Percentiles rank a stretch among this genome's conserved stretches.
Conservation (phyloP, 2,888 invertebrate genomes). For the Brachyopa scutellaris region DNA sequence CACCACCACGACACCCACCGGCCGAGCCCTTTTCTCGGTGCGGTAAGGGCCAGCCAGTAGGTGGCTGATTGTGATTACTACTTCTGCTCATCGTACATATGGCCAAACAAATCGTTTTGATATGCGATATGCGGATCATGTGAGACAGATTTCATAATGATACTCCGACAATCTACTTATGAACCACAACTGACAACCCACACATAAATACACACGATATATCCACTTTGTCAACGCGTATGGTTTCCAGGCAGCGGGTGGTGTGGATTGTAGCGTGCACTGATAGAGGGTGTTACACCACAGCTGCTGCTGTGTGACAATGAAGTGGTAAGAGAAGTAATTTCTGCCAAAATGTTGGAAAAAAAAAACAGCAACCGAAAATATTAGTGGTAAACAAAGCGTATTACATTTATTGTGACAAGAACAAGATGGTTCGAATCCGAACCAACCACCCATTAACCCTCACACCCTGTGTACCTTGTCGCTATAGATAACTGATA, state of each 20-base stretch:
- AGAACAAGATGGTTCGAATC: constrained; percentile 74
- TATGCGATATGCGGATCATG: constrained; percentile 33
- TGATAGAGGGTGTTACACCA: neutral
- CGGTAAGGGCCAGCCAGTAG: too few species aligned
- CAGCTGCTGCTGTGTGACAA: too few species aligned
- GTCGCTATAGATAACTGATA: constrained; percentile 68
- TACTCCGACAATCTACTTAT: constrained; percentile 11
- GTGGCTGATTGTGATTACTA: constrained; percentile 19
- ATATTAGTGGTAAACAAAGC: constrained; percentile 78
- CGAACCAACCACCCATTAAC: neutral
- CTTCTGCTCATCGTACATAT: constrained; percentile 21
- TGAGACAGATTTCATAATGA: constrained; percentile 46
- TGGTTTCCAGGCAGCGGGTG: neutral
- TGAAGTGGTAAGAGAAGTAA: constrained; percentile 1
- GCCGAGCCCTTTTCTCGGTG: too few species aligned
- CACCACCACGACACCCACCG: too few species aligned
- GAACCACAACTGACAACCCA: constrained; percentile 6
- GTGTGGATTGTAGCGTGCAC: neutral
- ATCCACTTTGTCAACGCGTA: constrained; percentile 3
- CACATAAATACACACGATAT: constrained; percentile 34
- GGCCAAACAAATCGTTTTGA: constrained; percentile 43
- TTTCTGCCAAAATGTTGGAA: constrained; percentile 16
- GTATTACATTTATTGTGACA: constrained; percentile 76
- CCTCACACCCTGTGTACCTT: constrained; percentile 12
- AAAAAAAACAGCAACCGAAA: constrained; percentile 13